Conservation (phyloP, 2,797 vertebrate genomes). For the Oreochromis mossambicus region DNA sequence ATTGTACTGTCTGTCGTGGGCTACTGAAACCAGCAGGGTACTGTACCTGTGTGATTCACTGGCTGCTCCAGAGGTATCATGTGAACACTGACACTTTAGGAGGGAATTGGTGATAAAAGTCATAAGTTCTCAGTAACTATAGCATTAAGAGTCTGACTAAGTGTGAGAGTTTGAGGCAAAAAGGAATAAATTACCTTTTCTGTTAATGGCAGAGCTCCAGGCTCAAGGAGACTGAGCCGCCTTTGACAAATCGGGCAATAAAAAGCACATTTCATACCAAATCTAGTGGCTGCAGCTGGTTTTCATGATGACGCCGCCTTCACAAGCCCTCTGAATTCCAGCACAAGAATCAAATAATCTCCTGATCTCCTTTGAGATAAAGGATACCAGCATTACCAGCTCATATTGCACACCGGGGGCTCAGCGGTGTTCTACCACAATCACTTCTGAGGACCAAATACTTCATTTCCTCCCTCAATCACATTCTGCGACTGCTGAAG, state of each 20-base stretch:
- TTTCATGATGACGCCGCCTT: background rate
- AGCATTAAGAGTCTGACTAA: background rate
- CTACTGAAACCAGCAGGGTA: background rate
- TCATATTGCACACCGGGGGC: background rate
- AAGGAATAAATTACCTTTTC: background rate
- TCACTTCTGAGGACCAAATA: background rate
- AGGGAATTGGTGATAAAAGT: background rate
- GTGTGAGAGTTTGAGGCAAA: background rate
- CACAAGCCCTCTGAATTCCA: background rate
- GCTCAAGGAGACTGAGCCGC: background rate
- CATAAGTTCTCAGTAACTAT: background rate
- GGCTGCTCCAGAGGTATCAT: background rate
- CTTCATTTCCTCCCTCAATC: background rate
- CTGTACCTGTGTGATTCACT: background rate
- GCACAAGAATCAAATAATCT: constrained; percentile 2
- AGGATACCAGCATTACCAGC: background rate
- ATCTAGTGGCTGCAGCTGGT: background rate
- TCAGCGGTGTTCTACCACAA: background rate
- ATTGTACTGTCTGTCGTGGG: background rate
- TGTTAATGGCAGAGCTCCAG: background rate
- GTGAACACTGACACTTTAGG: background rate
- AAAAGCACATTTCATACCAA: background rate
- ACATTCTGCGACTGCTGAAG: background rate
- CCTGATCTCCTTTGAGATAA: background rate
- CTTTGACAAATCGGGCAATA: background rate